Evolutionary conservation across 2,888 invertebrate genomes (phyloP), one percentile per base, ranked within the genome.

Genomic region (Xestia xanthographa): DNA sequence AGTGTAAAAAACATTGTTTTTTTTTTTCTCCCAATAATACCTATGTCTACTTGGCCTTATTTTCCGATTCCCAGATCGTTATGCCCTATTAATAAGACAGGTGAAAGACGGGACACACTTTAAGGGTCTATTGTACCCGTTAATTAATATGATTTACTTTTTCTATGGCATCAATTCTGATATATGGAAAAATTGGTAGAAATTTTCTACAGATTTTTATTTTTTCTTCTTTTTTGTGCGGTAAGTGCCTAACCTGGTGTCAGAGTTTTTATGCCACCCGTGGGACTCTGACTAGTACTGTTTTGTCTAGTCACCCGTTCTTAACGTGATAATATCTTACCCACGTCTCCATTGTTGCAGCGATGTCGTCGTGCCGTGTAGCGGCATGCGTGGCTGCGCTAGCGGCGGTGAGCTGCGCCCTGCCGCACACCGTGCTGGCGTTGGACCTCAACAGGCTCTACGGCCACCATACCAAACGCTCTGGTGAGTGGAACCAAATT

Each of bases 361-460:
- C 76, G 43, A 96, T 97, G 96, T 93, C 94, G 78, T 92, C 94
- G 89, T 94, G 95, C 87, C 94, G 96, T 83, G 92, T 96, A 76
- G 94, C 94, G 85, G 94, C 95, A 86, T 95, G 94, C 88, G 93
- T 96, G 90, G 95, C 97, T 81, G 97, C 97, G 90, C 95, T 97
- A 77, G 97, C 97, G 86, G 97, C 97, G 70, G 94, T 97, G 88
- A 97, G 97, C 94, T 97, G 97, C 90, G 97, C 97, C 88, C 97
- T 98, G 90, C 98, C 98, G 68, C 97, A 97, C 88, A 97, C 97
- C 75, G 97, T 97, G 88, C 97, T 97, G 92, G 98, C 98, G 85
- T 97, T 98, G 88, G 98, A 98, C 96, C 97, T 98, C 89, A 98
- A 98, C 95, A 97, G 98, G 84, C 97, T 98, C 76, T 98, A 98